Conservation (phyloP, 2,113 vertebrate species). For the Tretioscincus oriximinensis region DNA sequence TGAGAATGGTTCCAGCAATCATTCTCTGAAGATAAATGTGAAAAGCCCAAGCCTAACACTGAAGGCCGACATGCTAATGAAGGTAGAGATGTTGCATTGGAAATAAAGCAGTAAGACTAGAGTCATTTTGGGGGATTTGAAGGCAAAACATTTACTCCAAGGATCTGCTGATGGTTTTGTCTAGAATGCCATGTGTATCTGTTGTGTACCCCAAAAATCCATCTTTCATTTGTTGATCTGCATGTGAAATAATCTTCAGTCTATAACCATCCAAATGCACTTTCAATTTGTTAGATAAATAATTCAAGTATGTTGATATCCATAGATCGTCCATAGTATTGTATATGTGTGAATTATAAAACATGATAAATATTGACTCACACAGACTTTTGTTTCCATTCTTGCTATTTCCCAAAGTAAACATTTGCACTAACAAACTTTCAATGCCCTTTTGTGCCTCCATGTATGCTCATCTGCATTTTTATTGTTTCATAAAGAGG, state of each 20-base stretch:
- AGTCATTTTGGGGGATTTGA: too few species aligned
- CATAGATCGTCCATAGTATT: not conserved
- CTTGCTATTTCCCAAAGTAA: constrained; percentile 25
- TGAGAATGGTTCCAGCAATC: too few species aligned
- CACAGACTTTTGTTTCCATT: not conserved
- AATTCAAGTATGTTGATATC: constrained; percentile 9
- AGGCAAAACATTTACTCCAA: too few species aligned
- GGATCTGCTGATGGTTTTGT: too few species aligned
- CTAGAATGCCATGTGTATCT: too few species aligned
- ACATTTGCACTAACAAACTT: not conserved
- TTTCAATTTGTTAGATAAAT: constrained; percentile 40
- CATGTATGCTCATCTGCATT: not conserved
- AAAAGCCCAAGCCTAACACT: too few species aligned
- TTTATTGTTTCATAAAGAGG: not conserved
- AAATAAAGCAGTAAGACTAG: too few species aligned
- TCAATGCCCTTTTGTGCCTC: not conserved
- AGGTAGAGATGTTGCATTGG: too few species aligned
- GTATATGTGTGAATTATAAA: not conserved
- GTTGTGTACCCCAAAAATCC: not conserved
- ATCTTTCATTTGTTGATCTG: not conserved
- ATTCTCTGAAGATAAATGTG: too few species aligned
- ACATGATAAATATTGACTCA: not conserved
- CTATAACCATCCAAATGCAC: not conserved
- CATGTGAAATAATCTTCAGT: not conserved
- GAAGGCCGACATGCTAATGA: too few species aligned